Evolutionary conservation across 2,797 vertebrate genomes (phyloP).

Genomic region (Lerista edwardsae): DNA sequence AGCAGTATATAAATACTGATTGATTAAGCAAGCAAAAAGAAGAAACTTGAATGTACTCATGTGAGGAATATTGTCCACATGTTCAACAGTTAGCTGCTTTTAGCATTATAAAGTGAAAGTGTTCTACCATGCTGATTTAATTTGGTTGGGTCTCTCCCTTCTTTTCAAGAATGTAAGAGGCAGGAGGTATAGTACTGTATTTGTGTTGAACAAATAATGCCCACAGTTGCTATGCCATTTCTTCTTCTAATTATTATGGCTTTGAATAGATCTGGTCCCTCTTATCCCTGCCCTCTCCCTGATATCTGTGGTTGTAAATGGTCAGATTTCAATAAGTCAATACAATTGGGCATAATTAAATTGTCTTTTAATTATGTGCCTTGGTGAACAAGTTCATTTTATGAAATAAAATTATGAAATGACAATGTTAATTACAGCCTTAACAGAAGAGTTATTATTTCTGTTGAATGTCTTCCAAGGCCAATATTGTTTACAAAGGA

Average conservation of each 20-base stretch:
- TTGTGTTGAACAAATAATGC: not conserved
- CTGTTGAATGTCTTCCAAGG: not conserved
- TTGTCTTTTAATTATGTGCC: conserved; percentile 6
- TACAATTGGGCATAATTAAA: not conserved
- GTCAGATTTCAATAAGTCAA: conserved; percentile 23
- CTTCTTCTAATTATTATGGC: not conserved
- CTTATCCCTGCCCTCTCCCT: not conserved
- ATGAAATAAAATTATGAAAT: conserved; percentile 18
- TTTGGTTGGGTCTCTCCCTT: conserved; percentile 37
- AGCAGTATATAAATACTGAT: too few relatives aligned
- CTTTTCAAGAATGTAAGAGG: not conserved
- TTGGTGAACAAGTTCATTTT: not conserved
- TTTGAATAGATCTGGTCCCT: conserved; percentile 22
- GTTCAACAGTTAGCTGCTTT: not conserved
- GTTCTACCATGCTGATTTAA: not conserved
- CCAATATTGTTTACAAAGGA: not conserved
- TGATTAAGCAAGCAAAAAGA: not conserved
- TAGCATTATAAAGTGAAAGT: not conserved
- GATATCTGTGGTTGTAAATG: conserved; percentile 1
- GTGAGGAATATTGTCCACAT: not conserved
- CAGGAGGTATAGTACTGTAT: not conserved
- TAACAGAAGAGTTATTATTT: conserved; percentile 25
- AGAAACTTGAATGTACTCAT: not conserved
- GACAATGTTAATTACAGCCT: not conserved
- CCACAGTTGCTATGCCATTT: not conserved